phyloP scores from a whole-genome alignment of 1,140 invertebrate genomes.

The Dendrolimus punctatus region DNA sequence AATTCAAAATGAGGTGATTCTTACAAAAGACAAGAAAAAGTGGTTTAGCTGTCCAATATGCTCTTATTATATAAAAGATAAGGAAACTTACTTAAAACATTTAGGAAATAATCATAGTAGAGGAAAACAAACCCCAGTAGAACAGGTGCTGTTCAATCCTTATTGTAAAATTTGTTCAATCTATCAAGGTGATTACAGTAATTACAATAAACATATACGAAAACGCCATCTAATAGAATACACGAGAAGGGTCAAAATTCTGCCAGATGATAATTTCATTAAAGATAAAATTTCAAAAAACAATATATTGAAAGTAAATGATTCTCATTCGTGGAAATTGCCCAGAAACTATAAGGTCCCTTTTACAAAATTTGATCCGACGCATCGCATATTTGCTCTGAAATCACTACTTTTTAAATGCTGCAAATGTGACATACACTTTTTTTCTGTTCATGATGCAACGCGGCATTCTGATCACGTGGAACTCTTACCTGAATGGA shows the following conservation, averaged over 20 bases:
- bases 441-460: slow-evolving; percentile 30
- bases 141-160: slow-evolving; percentile 23
- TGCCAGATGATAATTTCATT: neutral
- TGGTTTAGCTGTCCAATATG: slow-evolving; percentile 15
- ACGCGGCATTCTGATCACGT: slow-evolving; percentile 32
- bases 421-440: slow-evolving; percentile 30
- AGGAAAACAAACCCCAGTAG: slow-evolving; percentile 3
- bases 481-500: slow-evolving; percentile 33
- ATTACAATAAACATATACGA: slow-evolving; percentile 31
- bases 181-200: slow-evolving; percentile 9
- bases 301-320: no score
- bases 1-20: neutral
- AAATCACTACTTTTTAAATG: slow-evolving; percentile 38
- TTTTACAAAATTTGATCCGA: no score
- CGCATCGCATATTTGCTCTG: slow-evolving; percentile 8
- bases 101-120: slow-evolving; percentile 24
- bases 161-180: slow-evolving; percentile 29
- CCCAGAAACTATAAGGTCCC: no score
- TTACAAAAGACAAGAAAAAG: neutral
- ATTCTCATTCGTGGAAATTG: no score
- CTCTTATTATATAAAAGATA: slow-evolving; percentile 23
- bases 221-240: slow-evolving; percentile 18
- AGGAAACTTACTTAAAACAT: slow-evolving; percentile 16
- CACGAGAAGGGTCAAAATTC: slow-evolving; percentile 1
- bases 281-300: neutral